phyloP scores from a whole-genome alignment of 2,797 vertebrate species.

The Lagorchestes hirsutus region DNA sequence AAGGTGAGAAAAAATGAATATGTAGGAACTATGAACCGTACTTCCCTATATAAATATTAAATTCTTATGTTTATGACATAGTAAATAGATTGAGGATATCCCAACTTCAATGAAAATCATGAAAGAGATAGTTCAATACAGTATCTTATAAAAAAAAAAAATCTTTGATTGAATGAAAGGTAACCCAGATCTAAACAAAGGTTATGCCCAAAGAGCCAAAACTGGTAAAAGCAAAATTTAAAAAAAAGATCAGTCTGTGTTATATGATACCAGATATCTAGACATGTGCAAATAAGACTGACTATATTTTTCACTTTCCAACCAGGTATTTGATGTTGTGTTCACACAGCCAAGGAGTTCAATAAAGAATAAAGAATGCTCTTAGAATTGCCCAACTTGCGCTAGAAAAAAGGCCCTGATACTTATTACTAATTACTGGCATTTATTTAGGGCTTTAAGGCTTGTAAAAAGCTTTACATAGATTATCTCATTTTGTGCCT shows the following conservation, averaged over 20 bases:
- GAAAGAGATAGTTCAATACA: not conserved
- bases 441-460: not conserved
- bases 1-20: constrained; percentile 39
- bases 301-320: not conserved
- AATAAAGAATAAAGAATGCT: not conserved
- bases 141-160: not conserved
- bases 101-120: not conserved
- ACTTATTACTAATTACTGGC: not conserved
- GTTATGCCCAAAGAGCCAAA: not conserved
- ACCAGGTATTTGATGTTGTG: not conserved
- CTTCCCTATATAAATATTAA: not conserved
- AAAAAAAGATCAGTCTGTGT: not conserved
- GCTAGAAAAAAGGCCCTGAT: not conserved
- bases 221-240: not conserved
- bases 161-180: not conserved
- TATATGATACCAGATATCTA: not conserved
- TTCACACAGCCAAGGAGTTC: not conserved
- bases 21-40: not conserved
- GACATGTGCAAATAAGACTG: not conserved
- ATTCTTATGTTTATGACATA: constrained; percentile 40
- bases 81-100: constrained; percentile 16
- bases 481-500: not conserved
- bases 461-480: not conserved
- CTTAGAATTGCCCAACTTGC: not conserved
- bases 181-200: not conserved